Conservation (phyloP, 2,888 invertebrate species). For the Dryococelus australis region DNA sequence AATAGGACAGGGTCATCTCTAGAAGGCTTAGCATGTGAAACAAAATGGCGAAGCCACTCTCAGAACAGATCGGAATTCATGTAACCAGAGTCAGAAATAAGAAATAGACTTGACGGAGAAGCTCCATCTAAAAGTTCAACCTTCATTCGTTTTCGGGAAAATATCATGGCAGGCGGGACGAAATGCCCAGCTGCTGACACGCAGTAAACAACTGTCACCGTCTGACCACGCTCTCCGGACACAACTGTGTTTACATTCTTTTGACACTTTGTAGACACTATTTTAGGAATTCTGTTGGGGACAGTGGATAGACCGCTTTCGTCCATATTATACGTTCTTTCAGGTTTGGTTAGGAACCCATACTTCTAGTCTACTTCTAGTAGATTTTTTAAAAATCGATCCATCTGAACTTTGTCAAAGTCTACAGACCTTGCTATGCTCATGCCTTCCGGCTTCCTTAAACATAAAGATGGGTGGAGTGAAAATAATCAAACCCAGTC, state of each 20-base stretch:
- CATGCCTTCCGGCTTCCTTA: too few species aligned
- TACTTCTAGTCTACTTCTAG: conserved; percentile 48
- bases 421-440: conserved; percentile 50
- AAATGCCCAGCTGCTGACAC: too few species aligned
- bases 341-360: conserved; percentile 45
- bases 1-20: neutral
- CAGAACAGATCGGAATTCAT: neutral
- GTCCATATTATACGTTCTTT: conserved; percentile 56
- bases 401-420: conserved; percentile 51
- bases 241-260: neutral
- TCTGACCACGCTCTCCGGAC: neutral
- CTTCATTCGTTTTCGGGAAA: conserved; percentile 55
- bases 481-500: conserved; percentile 51
- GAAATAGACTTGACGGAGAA: neutral
- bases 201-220: too few species aligned
- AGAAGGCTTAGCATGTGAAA: neutral
- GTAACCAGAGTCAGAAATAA: neutral
- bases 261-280: neutral
- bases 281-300: conserved; percentile 38
- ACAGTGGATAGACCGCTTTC: conserved; percentile 58
- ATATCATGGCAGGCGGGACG: neutral
- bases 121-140: conserved; percentile 56
- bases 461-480: conserved; percentile 47
- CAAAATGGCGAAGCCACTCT: neutral
- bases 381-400: conserved; percentile 49